Base-by-base conservation (phyloP, 2,113 vertebrate species). In the Megaptera novaeangliae region DNA sequence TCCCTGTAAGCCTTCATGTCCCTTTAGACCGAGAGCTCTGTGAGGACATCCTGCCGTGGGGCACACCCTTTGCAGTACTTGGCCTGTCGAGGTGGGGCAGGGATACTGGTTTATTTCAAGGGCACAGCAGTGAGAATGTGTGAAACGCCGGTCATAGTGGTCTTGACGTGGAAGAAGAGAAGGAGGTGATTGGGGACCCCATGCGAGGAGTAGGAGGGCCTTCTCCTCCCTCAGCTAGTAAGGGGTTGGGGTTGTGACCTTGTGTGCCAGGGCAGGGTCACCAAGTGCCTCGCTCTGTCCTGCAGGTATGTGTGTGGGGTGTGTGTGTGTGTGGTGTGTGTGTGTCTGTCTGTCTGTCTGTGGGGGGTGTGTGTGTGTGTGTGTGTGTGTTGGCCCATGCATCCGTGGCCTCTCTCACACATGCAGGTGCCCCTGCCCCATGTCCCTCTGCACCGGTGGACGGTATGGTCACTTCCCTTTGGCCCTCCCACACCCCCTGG, bases 361-460 rank as follows among this genome's bases (percentile, higher is more conserved):
- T 4, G 4, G n/a, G 2, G 14, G 2, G 6, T 5, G 29, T 4
- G 7, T 3, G 20, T 7, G n/a, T 57, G 57, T 6, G 44, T 4
- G 31, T 6, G 25, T 29, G 6, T 46, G 49, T 71, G 69, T 25
- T 23, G 2, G 10, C 10, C 31, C 0, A 13, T 12, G 44, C 8
- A 11, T 0, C 36, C 2, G 14, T n/a, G 27, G 29, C 39, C 86
- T 74, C 69, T 61, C 25, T 71, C 63, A 81, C 97, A 98, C 74
- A 91, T n/a, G 91, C 91, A 96, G 91, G 96, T 96, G 27, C 92
- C 78, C 94, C 94, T 4, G 17, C 14, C 29, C 34, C 88, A 52
- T 68, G 49, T 64, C 82, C 97, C 98, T 99, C 98, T 98, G 98
- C 98, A 98, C 98, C 98, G 98, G 98, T 96, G 97, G 98, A 97